Conservation (phyloP, 2,888 invertebrate species). For the Ethmia dodecea region DNA sequence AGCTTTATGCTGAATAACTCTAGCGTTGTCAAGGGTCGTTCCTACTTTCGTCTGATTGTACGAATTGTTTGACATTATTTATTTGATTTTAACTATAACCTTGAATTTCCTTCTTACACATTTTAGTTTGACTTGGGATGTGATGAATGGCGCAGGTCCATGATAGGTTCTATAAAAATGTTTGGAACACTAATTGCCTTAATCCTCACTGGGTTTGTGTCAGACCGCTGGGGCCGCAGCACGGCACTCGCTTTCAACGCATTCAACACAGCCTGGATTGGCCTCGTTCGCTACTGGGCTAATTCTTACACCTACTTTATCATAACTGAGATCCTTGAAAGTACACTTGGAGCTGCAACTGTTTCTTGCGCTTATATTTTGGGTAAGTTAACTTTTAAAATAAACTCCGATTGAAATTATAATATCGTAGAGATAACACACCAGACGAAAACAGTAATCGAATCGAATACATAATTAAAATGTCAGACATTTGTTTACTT, state of each 20-base stretch:
- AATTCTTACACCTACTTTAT: constrained; percentile 81
- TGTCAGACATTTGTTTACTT: no score
- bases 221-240: neutral
- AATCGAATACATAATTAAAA: no score
- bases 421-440: no score
- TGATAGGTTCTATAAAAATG: neutral
- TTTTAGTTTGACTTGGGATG: neutral
- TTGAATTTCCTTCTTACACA: no score
- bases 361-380: constrained; percentile 84
- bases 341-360: constrained; percentile 80
- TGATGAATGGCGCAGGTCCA: neutral
- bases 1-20: no score
- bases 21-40: no score
- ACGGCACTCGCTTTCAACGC: constrained; percentile 73
- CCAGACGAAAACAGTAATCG: no score
- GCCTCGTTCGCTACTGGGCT: constrained; percentile 77
- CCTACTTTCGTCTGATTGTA: no score
- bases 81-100: no score
- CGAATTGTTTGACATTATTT: no score
- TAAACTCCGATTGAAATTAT: no score
- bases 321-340: constrained; percentile 82
- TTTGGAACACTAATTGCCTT: neutral
- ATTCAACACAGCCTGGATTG: constrained; percentile 78
- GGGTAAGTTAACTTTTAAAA: no score
- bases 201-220: neutral